Percentiles rank a stretch among this genome's conserved stretches.
Conservation (phyloP, 2,797 vertebrate species). For the Urophycis tenuis region DNA sequence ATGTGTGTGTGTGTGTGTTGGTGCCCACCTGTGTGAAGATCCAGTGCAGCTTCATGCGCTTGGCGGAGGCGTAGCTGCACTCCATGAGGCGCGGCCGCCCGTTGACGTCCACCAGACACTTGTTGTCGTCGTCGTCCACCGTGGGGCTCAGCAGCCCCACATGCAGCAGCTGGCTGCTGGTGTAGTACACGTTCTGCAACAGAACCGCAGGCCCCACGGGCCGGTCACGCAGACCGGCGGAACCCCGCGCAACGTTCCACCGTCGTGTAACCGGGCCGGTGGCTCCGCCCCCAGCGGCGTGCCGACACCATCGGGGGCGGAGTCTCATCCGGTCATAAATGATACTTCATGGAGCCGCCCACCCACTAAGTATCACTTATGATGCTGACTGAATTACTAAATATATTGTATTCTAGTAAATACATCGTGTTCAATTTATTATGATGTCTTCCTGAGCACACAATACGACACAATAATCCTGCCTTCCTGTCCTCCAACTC, state of each 20-base stretch:
- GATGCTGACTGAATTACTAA: too few species aligned
- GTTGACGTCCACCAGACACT: constrained; percentile 98
- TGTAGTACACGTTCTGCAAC: constrained; percentile 97
- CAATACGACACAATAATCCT: neutral
- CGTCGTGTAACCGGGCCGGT: too few species aligned
- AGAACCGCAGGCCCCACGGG: too few species aligned
- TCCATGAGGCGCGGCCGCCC: constrained; percentile 88
- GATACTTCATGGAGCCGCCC: neutral
- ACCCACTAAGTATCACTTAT: too few species aligned
- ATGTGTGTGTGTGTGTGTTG: neutral
- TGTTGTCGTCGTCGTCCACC: constrained; percentile 92
- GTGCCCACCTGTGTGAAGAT: constrained; percentile 88
- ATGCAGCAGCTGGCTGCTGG: constrained; percentile 84
- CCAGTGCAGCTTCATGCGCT: constrained; percentile 98
- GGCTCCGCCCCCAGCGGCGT: neutral
- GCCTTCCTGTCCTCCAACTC: neutral
- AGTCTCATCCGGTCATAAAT: neutral
- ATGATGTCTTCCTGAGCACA: neutral
- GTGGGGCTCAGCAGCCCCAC: constrained; percentile 92
- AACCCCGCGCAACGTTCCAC: too few species aligned
- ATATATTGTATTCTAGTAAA: neutral
- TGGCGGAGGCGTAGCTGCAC: constrained; percentile 91
- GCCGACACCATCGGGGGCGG: neutral
- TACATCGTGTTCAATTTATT: neutral
- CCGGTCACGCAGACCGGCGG: too few species aligned